Base-by-base conservation (phyloP, 2,888 invertebrate genomes). In the Chaetoderma sp. region DNA sequence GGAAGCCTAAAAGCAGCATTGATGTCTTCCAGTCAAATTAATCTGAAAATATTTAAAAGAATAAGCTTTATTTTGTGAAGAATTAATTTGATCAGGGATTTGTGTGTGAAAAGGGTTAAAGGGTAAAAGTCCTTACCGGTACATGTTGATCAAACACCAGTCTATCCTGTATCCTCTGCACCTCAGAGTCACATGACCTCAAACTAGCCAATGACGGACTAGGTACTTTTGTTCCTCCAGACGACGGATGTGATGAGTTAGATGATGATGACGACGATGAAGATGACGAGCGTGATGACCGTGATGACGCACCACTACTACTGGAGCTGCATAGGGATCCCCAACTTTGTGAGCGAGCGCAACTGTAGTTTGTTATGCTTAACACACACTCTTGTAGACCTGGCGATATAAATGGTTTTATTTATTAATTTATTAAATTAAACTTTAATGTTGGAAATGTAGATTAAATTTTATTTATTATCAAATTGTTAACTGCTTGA, bases 131-230 rank as follows among this genome's bases (percentile, higher is more conserved):
- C n/a, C 78, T 76, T 71, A 83, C 83, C 5, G 75, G 77, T 5
- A 83, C 75, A 64, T 80, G 69, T 13, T 77, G 68, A 1, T 80
- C 66, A 71, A 85, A 84, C 30, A 81, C 72, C 1, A 84, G 78
- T 47, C 78, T 68, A 36, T 80, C 76, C 63, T 84, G 83, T 36
- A 85, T 79, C 32, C 75, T 78, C 65, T 79, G 70, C 18, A 85
- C 78, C 63, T 84, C 81, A 0, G 72, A 68, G 70, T 84, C 83
- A 4, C 78, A 68, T 2, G 78, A 72, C 16, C 32, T 52, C 18
- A 32, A 52, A 21, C 25, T 18, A 28, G 58, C 39, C 49, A 49
- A 42, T 49, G 63, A 49, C 27, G 32, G 42, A 27, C 25, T 47
- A 13, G 47, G 18, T 21, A 28, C 21, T 47, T n/a, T 59, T 45